Base-by-base conservation (phyloP, 2,113 vertebrate genomes). In the Oreocharis arfaki region DNA sequence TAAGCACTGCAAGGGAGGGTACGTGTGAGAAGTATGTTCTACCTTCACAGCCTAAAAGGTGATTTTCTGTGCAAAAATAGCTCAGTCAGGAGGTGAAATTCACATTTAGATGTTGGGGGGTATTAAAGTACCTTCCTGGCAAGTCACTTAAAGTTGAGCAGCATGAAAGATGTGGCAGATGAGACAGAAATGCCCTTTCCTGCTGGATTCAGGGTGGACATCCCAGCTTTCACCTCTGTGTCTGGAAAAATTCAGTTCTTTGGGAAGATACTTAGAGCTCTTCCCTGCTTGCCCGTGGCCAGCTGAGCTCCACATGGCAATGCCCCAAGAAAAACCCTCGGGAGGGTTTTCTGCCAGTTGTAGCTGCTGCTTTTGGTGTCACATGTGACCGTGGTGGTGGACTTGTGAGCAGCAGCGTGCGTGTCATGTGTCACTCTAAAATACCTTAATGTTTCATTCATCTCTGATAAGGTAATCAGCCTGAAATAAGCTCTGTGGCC, bases 361-460 rank as follows among this genome's bases (percentile, higher is more conserved):
- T 73, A 84, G 95, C 96, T 97, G 93, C 98, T 95, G 95, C 94
- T 90, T 96, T 97, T 93, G 92, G 80, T 63, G 73, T 49, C 46
- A 23, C 96, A 94, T 94, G 95, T 96, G 70, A 97, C 95, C 33
- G 9, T 32, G 89, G 75, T 73, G 85, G 63, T 69, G 28, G 81
- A 39, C 53, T 52, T 14, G 93, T 53, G 84, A 82, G 84, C 80
- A 13, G 91, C 5, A 64, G 88, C 22, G 33, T 74, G 68, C 57
- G 3, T 93, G 96, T 96, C 96, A 64, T 88, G 84, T 96, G 97
- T 97, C 97, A 44, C 95, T 97, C 95, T 56, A 10, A 97, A 69
- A 95, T 96, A 95, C 96, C 91, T 96, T 55, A 78, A 65, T 5
- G 11, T 93, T 93, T 85, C 95, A 87, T 97, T 98, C 91, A 97